Conservation (phyloP, 2,797 vertebrate species). For the Acestrorhynchus altus region DNA sequence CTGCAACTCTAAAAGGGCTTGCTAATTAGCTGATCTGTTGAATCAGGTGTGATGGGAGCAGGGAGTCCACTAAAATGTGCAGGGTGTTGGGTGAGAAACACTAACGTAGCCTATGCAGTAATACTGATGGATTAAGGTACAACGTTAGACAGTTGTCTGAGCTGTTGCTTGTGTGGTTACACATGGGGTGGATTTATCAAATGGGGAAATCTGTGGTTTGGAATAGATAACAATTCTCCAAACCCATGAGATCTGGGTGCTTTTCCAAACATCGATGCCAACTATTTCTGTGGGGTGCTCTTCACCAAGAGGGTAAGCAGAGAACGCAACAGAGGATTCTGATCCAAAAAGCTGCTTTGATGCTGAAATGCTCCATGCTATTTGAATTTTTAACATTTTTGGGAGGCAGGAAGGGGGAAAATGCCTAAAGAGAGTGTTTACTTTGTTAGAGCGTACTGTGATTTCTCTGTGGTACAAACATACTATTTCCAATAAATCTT, state of each 20-base stretch:
- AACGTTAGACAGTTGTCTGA: no score
- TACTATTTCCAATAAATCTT: not conserved
- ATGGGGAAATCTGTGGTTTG: constrained; percentile 3
- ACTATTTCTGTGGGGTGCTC: constrained; percentile 21
- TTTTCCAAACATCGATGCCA: constrained; percentile 2
- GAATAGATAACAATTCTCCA: constrained; percentile 12
- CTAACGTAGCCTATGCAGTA: not conserved
- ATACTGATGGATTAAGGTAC: not conserved
- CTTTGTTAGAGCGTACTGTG: not conserved
- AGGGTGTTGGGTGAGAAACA: no score
- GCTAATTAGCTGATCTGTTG: no score
- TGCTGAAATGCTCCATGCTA: constrained; percentile 8
- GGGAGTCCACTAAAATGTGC: no score
- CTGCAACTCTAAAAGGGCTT: no score
- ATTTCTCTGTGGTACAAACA: not conserved
- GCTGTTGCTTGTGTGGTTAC: not conserved
- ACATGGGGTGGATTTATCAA: constrained; percentile 1
- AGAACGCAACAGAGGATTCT: constrained; percentile 12
- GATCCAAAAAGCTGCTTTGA: constrained; percentile 18
- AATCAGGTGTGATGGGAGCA: no score
- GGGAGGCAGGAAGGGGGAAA: constrained; percentile 6
- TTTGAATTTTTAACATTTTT: constrained; percentile 26
- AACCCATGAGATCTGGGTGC: constrained; percentile 37
- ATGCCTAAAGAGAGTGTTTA: not conserved
- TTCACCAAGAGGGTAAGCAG: constrained; percentile 1